These are phyloP conservation scores for Takifugu flavidus DNA, from an alignment of 2,113 vertebrate species.

Conservation along the genomic window DNA sequence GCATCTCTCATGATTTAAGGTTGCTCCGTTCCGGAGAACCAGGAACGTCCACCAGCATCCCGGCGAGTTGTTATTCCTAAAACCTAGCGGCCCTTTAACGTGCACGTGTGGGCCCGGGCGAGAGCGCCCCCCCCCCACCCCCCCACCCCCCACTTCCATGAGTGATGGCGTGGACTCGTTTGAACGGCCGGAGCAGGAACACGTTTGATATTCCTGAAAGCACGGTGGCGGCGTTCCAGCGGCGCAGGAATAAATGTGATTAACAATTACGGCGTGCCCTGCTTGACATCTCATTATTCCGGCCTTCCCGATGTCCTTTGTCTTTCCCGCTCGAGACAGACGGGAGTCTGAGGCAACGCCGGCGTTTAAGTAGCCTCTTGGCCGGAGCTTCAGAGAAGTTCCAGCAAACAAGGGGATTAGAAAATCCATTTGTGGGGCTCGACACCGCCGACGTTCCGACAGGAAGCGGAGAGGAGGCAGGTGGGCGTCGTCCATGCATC, in stretches of 20 bases:
- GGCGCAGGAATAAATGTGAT: conserved; percentile 68
- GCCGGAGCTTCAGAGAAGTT: conserved; percentile 62
- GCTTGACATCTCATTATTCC: conserved; percentile 73
- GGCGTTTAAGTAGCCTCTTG: conserved; percentile 70
- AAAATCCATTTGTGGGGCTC: conserved; percentile 66
- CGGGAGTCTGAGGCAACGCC: conserved; percentile 36
- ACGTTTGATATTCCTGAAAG: conserved; percentile 72
- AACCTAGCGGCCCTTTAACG: too few species aligned
- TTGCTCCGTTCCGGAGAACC: too few species aligned
- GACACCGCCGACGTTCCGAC: conserved; percentile 62
- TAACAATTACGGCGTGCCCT: conserved; percentile 69
- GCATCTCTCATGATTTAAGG: too few species aligned
- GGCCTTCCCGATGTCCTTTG: conserved; percentile 65
- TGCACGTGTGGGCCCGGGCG: conserved; percentile 11
- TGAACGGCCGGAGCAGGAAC: conserved; percentile 56
- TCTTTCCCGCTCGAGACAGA: conserved; percentile 36
- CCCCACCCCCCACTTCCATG: conserved; percentile 23
- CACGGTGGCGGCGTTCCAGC: conserved; percentile 65
- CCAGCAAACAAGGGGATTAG: conserved; percentile 69
- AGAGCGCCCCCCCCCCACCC: background rate
- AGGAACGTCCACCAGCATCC: too few species aligned
- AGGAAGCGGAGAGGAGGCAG: conserved; percentile 53
- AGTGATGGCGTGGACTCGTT: conserved; percentile 48
- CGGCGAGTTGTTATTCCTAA: too few species aligned
- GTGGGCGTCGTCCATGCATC: conserved; percentile 45